A percentile compares a stretch with the other conserved stretches of the same genome.
phyloP scores from a whole-genome alignment of 2,888 invertebrate species.

The Drosophila formosana region DNA sequence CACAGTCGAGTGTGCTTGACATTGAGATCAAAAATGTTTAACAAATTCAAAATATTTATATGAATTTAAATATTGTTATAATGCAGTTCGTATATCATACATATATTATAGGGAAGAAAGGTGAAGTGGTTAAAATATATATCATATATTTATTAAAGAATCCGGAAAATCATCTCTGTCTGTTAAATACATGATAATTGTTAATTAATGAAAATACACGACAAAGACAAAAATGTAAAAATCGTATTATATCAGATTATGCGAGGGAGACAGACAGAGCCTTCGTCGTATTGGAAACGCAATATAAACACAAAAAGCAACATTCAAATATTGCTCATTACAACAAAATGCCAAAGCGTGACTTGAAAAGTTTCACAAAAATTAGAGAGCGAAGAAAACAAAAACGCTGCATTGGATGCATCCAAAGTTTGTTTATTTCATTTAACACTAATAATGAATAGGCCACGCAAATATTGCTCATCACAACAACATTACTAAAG shows the following conservation, averaged over 20 bases:
- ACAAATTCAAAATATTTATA: too few relatives aligned
- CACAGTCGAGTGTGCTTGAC: too few relatives aligned
- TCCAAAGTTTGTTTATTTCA: neutral
- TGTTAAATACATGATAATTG: too few relatives aligned
- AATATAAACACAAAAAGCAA: neutral
- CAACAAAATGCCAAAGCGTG: slow-evolving; percentile 2
- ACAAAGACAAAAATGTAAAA: neutral
- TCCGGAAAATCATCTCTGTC: too few relatives aligned
- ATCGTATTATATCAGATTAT: neutral
- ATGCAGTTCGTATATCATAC: too few relatives aligned
- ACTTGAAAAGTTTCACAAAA: neutral
- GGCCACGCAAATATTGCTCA: neutral
- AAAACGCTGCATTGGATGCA: neutral
- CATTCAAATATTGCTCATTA: neutral
- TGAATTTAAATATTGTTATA: too few relatives aligned
- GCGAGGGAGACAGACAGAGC: neutral
- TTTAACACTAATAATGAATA: neutral
- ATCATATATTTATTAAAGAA: too few relatives aligned
- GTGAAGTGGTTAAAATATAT: too few relatives aligned
- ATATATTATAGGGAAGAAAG: too few relatives aligned
- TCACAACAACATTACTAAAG: neutral
- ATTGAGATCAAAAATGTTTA: too few relatives aligned
- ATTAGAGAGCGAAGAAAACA: slow-evolving; percentile 1
- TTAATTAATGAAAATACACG: neutral
- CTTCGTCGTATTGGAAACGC: neutral